phyloP scores from a whole-genome alignment of 2,797 vertebrate genomes.

The Ficedula albicollis region DNA sequence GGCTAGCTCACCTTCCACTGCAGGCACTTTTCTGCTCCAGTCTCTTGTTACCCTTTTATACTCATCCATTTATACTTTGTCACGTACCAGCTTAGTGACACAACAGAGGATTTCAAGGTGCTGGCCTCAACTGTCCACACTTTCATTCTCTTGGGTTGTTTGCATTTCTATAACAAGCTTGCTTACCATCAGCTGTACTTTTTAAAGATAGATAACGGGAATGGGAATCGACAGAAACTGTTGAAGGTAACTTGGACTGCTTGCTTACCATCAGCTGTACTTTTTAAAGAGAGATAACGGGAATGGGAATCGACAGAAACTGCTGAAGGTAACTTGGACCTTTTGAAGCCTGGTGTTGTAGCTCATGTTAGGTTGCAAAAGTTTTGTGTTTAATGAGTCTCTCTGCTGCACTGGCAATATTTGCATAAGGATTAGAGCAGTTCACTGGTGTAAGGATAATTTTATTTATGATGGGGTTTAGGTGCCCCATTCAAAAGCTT shows the following conservation, averaged over 20 bases:
- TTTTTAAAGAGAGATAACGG: neutral
- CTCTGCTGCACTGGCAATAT: neutral
- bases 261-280: neutral
- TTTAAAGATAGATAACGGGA: neutral
- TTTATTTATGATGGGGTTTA: neutral
- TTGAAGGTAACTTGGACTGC: neutral
- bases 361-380: neutral
- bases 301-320: neutral
- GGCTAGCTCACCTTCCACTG: neutral
- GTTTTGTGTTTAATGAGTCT: neutral
- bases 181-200: neutral
- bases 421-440: neutral
- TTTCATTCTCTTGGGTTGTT: neutral
- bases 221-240: neutral
- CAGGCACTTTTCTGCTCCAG: neutral
- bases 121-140: neutral
- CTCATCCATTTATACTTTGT: neutral
- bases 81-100: neutral
- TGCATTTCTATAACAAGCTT: neutral
- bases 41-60: neutral
- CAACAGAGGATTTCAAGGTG: neutral
- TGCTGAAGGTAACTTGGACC: neutral
- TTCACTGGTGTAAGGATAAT: neutral
- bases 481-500: neutral
- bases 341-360: neutral